phyloP scores from a whole-genome alignment of 1,140 invertebrate species.

The Himalopsyche phryganea region DNA sequence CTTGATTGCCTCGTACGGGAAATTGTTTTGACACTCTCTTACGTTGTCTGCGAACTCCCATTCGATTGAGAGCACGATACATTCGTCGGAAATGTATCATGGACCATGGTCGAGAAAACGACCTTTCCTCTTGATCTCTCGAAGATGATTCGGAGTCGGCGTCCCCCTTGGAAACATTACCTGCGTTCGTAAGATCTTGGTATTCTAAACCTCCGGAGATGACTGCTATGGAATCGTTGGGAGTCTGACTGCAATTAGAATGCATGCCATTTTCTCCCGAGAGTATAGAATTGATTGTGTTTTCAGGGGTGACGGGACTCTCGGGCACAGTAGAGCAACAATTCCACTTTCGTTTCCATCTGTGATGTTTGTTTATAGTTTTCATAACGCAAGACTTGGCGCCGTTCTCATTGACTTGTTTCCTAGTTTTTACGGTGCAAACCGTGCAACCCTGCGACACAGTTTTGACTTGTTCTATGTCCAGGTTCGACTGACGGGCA shows the following conservation, averaged over 20 bases:
- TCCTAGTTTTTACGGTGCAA: constrained; percentile 35
- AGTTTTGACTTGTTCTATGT: constrained; percentile 31
- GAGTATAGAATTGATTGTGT: constrained; percentile 26
- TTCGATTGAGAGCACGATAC: constrained; percentile 35
- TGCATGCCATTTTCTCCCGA: constrained; percentile 29
- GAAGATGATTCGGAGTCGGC: background rate
- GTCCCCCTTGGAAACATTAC: background rate
- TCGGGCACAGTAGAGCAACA: constrained; percentile 55
- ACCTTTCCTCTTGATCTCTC: constrained; percentile 2
- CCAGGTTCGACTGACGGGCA: constrained; percentile 15
- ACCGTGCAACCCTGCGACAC: constrained; percentile 43
- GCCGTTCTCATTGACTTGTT: constrained; percentile 15
- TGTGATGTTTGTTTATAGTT: constrained; percentile 43
- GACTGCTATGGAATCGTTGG: constrained; percentile 36
- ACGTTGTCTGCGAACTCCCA: constrained; percentile 30
- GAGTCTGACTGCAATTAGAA: constrained; percentile 33
- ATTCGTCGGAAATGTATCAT: constrained; percentile 43
- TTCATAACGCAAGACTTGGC: constrained; percentile 36
- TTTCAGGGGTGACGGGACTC: constrained; percentile 50
- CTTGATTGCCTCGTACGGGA: constrained; percentile 39
- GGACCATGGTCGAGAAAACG: constrained; percentile 38
- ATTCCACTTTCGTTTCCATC: constrained; percentile 53
- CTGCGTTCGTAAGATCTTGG: constrained; percentile 1
- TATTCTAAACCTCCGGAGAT: constrained; percentile 14
- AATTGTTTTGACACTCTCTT: constrained; percentile 32